Conservation (phyloP, 2,113 vertebrate genomes). For the Channa argus region DNA sequence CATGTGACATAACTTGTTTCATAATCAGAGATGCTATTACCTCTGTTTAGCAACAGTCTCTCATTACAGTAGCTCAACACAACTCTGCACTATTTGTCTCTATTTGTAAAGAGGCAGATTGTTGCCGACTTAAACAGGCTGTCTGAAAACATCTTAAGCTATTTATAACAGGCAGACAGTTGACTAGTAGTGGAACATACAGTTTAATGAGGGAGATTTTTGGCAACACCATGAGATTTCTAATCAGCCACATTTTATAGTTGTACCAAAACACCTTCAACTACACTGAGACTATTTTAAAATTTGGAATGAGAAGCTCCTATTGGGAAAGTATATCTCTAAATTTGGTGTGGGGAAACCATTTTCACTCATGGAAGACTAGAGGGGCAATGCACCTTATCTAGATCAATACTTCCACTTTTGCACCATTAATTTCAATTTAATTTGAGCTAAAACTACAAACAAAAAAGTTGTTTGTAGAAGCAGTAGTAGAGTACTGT, state of each 20-base stretch:
- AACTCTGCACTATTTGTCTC: constrained; percentile 21
- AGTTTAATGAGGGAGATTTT: constrained; percentile 23
- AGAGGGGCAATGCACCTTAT: no score
- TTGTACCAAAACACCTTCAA: background rate
- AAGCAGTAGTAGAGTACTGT: no score
- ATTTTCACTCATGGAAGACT: no score
- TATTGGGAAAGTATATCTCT: background rate
- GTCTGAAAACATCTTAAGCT: constrained; percentile 26
- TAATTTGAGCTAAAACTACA: no score
- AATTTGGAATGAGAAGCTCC: background rate
- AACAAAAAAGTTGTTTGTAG: no score
- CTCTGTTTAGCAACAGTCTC: constrained; percentile 37
- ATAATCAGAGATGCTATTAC: constrained; percentile 17
- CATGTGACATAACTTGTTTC: constrained; percentile 7
- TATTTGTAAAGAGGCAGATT: constrained; percentile 40
- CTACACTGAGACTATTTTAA: background rate
- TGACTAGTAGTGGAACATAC: constrained; percentile 5
- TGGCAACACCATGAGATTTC: constrained; percentile 9
- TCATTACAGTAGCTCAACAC: constrained; percentile 39
- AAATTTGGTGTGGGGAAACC: background rate
- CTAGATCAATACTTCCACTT: no score
- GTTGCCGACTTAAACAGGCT: constrained; percentile 28
- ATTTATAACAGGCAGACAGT: constrained; percentile 45
- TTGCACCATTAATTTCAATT: no score
- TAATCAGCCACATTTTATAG: constrained; percentile 15